Percentiles rank a stretch among this genome's conserved stretches.
Evolutionary conservation across 1,140 invertebrate species (phyloP).

Genomic region (Bombus ignitus): DNA sequence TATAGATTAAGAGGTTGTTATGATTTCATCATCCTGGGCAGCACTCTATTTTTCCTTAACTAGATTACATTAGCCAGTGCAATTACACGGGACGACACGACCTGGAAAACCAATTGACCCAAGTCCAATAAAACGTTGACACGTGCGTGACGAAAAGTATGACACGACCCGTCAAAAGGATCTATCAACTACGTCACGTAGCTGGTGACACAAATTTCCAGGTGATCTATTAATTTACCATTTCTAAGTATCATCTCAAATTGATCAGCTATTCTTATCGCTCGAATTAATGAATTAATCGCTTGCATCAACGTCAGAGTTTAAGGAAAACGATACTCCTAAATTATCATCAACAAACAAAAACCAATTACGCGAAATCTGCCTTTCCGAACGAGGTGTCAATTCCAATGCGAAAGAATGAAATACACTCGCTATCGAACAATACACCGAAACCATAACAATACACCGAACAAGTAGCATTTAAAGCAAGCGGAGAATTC

Average conservation of each 20-base stretch:
- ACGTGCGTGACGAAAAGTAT: slow-evolving; percentile 54
- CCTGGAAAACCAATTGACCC: slow-evolving; percentile 68
- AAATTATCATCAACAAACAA: not conserved
- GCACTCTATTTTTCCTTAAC: slow-evolving; percentile 28
- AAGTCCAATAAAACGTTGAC: slow-evolving; percentile 54
- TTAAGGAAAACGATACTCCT: not conserved
- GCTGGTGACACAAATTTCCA: slow-evolving; percentile 7
- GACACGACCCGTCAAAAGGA: slow-evolving; percentile 36
- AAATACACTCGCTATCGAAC: not conserved
- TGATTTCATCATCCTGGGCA: slow-evolving; percentile 16
- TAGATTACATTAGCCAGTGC: slow-evolving; percentile 21
- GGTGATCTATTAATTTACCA: not conserved
- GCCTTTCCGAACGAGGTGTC: too few relatives aligned
- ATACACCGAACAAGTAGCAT: not conserved
- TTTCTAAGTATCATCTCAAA: not conserved
- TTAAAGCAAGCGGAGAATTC: not conserved
- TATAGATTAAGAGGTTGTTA: not conserved
- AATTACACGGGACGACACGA: slow-evolving; percentile 43
- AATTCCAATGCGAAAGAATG: too few relatives aligned
- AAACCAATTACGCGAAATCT: not conserved
- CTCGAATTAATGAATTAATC: not conserved
- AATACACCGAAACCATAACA: too few relatives aligned
- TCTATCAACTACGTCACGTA: slow-evolving; percentile 3
- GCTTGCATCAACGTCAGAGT: not conserved
- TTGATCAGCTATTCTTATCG: not conserved